Evolutionary conservation across 2,888 invertebrate species (phyloP), one percentile per base, ranked within the genome.

Genomic region (Venustoraphidia nigricollis): DNA sequence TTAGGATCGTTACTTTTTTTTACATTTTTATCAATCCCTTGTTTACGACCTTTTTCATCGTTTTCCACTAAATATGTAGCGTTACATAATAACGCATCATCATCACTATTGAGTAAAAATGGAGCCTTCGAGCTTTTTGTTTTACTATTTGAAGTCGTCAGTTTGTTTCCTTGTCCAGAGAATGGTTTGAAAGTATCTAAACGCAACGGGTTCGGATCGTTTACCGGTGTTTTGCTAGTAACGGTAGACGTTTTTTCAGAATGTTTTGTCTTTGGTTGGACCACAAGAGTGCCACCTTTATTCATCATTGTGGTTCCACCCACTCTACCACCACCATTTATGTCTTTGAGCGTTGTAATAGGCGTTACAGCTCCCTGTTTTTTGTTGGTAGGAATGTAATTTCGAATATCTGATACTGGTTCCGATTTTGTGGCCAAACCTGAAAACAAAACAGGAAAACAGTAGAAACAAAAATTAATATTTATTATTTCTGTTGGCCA

Each of bases 361-460:
- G 36, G 44, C 27, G 44, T 34, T 9, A 36, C 27, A 6, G 14
- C 8, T 35, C 11, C 14, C 10, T 39, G 40, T 9, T 11, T 39
- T 11, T 8, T 39, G 40, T 39, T 39, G 9, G 38, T 34, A 41
- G 44, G 48, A 43, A 52, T 44, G 38, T 48, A 52, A 34, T 41
- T 50, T 17, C 52, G 45, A 14, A 52, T 52, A 41, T 52, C 52
- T 37, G 27, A 10, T 40, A 46, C 34, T 49, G 44, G 43, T 36
- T 36, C 36, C 3, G 39, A 39, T n/a, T 27, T 27, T 34, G 46
- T 46, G 9, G 46, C 9, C n/a, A 46, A 34, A 10, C 43, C 45
- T 11, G 50, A 35, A 34, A 36, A 5, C 11, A 41, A 10, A 35
- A 46, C 47, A 46, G 46, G 47, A n/a, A 42, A 42, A 42, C 11